Percentiles rank a stretch among this genome's conserved stretches.
Conservation (phyloP, 2,113 vertebrate species). For the Chaetorhynchus papuensis region DNA sequence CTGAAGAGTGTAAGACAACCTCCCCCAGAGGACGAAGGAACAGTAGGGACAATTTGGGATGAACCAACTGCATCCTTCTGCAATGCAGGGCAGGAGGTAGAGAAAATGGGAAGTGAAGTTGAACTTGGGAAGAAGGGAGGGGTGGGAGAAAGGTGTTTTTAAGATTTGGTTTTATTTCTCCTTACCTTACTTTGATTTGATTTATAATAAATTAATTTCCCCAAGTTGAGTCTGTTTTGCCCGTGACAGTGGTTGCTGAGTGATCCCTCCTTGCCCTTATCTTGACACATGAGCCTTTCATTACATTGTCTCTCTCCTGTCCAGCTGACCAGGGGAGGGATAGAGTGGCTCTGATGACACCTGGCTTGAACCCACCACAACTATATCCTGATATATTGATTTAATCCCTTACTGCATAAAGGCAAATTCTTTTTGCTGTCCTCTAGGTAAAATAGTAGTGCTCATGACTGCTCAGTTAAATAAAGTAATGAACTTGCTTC, state of each 20-base stretch:
- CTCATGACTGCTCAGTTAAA: not conserved
- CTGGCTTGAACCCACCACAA: not conserved
- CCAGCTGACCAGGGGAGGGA: not conserved
- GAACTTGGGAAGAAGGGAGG: not conserved
- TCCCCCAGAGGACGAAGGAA: not conserved
- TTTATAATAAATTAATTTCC: not conserved
- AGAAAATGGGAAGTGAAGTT: not conserved
- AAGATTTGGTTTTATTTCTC: not conserved
- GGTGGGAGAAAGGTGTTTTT: not conserved
- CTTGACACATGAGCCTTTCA: not conserved
- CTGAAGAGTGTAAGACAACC: not conserved
- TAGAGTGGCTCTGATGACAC: not conserved
- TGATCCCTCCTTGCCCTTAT: not conserved
- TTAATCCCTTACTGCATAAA: not conserved
- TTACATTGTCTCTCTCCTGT: not conserved
- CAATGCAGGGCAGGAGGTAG: accelerated
- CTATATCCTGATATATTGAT: not conserved
- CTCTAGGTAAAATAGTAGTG: not conserved
- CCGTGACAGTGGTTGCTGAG: not conserved
- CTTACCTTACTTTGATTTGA: not conserved
- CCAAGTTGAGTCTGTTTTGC: not conserved
- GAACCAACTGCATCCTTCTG: not conserved
- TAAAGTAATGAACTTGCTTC: not conserved
- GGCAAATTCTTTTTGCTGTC: not conserved
- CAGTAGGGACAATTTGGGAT: accelerated